Evolutionary conservation across 2,113 vertebrate species (phyloP), one percentile per base, ranked within the genome.

Genomic region (Aspiorhynchus laticeps): DNA sequence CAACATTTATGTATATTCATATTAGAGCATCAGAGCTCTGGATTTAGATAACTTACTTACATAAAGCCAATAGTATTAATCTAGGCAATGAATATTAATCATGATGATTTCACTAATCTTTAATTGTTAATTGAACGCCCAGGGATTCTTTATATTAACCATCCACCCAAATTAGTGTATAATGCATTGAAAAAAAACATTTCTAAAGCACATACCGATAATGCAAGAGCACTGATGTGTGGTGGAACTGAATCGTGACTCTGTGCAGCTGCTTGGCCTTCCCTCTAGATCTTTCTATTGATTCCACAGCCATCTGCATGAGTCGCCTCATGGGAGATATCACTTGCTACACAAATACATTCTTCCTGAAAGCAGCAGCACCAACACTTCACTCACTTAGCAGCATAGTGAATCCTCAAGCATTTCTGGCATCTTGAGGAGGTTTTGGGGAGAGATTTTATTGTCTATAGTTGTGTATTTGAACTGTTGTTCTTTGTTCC

Each of bases 401-500:
- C 21, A 1, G 63, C 10, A 65, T 65, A 43, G 36, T 46, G 41
- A 41, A 81, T 43, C 24, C 56, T 61, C 14, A 63, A 43, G 31
- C 1, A 41, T 80, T 63, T 59, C 59, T 28, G 24, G 71, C 21
- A 73, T 7, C 19, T 36, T 38, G 28, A 24, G 1, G 11, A 67
- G 31, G 17, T 51, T 31, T 41, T 76, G 3, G 19, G 69, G 15
- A 19, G n/a, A 73, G 83, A 41, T 56, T 36, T 85, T 36, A 21
- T 73, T 53, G 19, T 28, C 5, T 73, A 6, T 31, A 31, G 84
- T 19, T 41, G 59, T 53, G 51, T 53, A 61, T 53, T 41, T 73
- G 6, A 53, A 53, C 46, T 48, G 2, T 85, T 28, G 15, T 83
- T 65, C 73, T 67, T 91, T 91, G 53, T 90, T 94, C 61, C 92